Conservation (phyloP, 2,113 vertebrate species). For the Stercorarius parasiticus region DNA sequence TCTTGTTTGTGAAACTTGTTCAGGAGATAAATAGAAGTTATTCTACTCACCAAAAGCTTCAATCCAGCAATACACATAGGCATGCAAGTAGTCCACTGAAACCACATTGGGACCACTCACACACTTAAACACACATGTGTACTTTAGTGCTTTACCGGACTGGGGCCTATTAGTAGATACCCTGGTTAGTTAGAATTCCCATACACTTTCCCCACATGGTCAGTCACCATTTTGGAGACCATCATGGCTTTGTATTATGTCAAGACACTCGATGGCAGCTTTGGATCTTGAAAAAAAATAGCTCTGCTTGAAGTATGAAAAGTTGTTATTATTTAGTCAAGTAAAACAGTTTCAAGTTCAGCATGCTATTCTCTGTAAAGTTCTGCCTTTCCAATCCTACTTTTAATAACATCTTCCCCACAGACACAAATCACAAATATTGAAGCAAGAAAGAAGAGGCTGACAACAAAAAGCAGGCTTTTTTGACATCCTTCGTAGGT, state of each 20-base stretch:
- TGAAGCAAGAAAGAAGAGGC: background rate
- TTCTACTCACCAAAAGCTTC: conserved; percentile 65
- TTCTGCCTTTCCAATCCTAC: background rate
- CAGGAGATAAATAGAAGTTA: conserved; percentile 54
- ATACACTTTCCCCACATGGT: conserved; percentile 23
- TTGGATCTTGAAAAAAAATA: conserved; percentile 1
- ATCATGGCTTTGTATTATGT: conserved; percentile 26
- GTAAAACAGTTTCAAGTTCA: background rate
- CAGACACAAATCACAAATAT: background rate
- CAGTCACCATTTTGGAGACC: conserved; percentile 25
- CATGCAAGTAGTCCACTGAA: conserved; percentile 55
- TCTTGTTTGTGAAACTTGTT: background rate
- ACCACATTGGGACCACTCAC: conserved; percentile 43
- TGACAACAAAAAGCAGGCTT: background rate
- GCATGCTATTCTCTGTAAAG: background rate
- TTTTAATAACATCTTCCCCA: background rate
- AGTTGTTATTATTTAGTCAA: conserved; percentile 2
- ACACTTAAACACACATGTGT: conserved; percentile 37
- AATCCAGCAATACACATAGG: conserved; percentile 63
- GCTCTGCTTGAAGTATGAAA: conserved; percentile 33
- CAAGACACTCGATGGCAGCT: conserved; percentile 47
- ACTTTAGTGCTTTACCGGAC: conserved; percentile 31
- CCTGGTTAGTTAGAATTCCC: conserved; percentile 48
- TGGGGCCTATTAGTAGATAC: conserved; percentile 50
- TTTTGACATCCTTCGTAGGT: background rate